Evolutionary conservation across 1,140 invertebrate species (phyloP), one percentile per base, ranked within the genome.

Genomic region (Heliconius hermathena): DNA sequence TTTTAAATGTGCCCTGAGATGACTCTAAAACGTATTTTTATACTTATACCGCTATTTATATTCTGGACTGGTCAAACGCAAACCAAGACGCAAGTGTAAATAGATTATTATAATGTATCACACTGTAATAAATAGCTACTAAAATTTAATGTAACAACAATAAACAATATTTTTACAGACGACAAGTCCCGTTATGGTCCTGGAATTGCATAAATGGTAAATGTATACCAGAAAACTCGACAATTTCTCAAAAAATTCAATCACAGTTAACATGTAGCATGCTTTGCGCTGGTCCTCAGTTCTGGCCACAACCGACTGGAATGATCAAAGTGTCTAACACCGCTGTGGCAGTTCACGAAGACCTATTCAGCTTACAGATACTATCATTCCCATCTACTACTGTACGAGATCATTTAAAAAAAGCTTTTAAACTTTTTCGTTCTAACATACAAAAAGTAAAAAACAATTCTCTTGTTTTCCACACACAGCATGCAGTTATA

Each of bases 241-340:
- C 71, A 18, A 52, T 81, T 6, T 73, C 52, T n/a, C 78, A 74
- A 52, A 86, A 84, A 78, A 70, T 92, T 52, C 90, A 92, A 77
- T 95, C 95, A 9, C 79, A 95, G 71, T 88, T 90, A 49, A 95
- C 95, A 38, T 96, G 95, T 88, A 95, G 95, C 83, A 95, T 96
- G 95, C 83, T 95, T 8, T 96, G 95, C 87, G 89, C 92, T 22
- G 93, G 92, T 8, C 91, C 93, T 41, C 94, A 95, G 79, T 87
- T 96, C 6, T 96, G 95, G 95, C 95, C 95, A 8, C 93, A 95
- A 79, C 95, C 95, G 20, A 95, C 95, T 3, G 95, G 95, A 8
- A 86, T 90, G 1, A 92, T 95, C 13, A 94, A 89, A 26, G 83
- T 95, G 13, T 93, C 94, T n/a, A 91, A 89, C 29, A 89, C 89